A percentile compares a stretch with the other conserved stretches of the same genome.
Conservation (phyloP, 1,140 invertebrate species). For the Chionoecetes opilio region DNA sequence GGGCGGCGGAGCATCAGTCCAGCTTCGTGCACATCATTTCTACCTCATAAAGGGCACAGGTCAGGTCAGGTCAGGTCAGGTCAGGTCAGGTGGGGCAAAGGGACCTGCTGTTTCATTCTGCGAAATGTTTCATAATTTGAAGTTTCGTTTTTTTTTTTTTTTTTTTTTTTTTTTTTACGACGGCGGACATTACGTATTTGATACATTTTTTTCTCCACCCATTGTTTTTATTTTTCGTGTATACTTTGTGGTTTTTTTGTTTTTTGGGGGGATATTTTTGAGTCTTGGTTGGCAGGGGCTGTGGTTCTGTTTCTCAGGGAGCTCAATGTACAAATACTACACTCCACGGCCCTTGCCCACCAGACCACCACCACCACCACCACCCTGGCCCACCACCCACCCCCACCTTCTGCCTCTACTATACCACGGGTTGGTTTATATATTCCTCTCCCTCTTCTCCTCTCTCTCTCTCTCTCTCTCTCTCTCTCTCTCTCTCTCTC, state of each 20-base stretch:
- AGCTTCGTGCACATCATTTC: constrained; percentile 78
- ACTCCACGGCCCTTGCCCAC: constrained; percentile 70
- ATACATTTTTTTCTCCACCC: not conserved
- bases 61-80: no score
- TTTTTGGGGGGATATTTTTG: not conserved
- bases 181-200: no score
- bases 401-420: not conserved
- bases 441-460: not conserved
- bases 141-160: not conserved
- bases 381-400: not conserved
- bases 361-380: constrained; percentile 6
- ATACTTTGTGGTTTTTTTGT: not conserved
- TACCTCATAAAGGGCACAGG: constrained; percentile 78
- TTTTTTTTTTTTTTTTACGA: not conserved
- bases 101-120: constrained; percentile 70
- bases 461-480: not conserved
- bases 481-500: not conserved
- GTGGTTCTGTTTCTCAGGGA: constrained; percentile 78
- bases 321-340: constrained; percentile 80
- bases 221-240: not conserved
- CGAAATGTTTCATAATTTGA: not conserved
- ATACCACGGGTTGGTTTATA: not conserved
- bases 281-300: constrained; percentile 65
- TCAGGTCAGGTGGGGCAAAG: no score
- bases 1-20: constrained; percentile 68